phyloP scores from a whole-genome alignment of 2,113 vertebrate genomes.

The Salvelinus fontinalis region DNA sequence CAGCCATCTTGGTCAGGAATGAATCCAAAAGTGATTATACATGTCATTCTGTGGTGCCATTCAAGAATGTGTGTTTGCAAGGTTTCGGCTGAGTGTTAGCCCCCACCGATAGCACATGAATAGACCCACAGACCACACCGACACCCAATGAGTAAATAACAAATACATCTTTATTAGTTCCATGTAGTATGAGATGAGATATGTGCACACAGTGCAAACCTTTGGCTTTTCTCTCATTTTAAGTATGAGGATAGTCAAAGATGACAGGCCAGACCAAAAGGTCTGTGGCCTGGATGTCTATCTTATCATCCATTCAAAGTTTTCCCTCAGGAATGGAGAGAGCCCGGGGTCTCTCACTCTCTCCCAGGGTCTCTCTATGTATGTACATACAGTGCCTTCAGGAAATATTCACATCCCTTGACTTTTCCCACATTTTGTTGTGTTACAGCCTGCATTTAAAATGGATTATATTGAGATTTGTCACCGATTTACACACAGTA shows the following conservation, averaged over 20 bases:
- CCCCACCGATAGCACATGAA: neutral
- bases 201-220: slow-evolving; percentile 57
- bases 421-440: no score
- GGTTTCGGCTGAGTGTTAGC: neutral
- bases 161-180: slow-evolving; percentile 57
- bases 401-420: no score
- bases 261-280: neutral
- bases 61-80: neutral
- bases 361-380: neutral
- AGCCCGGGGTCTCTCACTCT: neutral
- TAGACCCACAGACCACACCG: slow-evolving; percentile 12
- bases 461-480: no score
- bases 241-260: neutral
- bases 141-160: slow-evolving; percentile 47
- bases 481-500: slow-evolving; percentile 30
- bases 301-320: slow-evolving; percentile 4
- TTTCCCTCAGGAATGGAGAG: slow-evolving; percentile 7
- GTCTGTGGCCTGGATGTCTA: neutral
- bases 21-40: neutral
- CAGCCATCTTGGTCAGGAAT: no score
- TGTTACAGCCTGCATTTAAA: no score
- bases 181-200: slow-evolving; percentile 40
- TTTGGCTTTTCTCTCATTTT: neutral
- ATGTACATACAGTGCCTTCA: no score
- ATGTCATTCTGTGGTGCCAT: neutral